A percentile compares a stretch with the other conserved stretches of the same genome.
Evolutionary conservation across 2,113 vertebrate species (phyloP).

Genomic region (Syrrhaptes paradoxus): DNA sequence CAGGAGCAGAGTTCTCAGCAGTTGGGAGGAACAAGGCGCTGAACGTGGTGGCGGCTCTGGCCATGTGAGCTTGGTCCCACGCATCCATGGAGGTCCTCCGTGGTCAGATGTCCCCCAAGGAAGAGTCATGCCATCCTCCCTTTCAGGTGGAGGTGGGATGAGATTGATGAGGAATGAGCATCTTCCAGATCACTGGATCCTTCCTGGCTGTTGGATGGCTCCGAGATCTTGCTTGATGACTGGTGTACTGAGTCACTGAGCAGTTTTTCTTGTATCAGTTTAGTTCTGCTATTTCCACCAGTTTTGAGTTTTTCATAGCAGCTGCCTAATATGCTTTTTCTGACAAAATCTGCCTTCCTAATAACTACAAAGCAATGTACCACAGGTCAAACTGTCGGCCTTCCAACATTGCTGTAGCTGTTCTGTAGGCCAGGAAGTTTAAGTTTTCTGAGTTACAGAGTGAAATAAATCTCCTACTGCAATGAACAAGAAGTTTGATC

Average conservation of each 20-base stretch:
- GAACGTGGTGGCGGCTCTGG: accelerated
- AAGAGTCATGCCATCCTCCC: background rate
- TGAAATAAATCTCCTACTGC: background rate
- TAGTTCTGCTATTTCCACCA: background rate
- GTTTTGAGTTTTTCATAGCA: background rate
- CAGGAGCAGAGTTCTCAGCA: background rate
- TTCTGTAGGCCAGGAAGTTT: background rate
- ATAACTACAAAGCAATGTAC: background rate
- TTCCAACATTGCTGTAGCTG: background rate
- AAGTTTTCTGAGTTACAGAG: background rate
- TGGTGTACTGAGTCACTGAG: background rate
- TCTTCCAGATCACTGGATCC: background rate
- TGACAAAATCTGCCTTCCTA: background rate
- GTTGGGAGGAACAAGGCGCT: background rate
- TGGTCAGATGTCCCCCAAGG: background rate
- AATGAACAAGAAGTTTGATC: background rate
- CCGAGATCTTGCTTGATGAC: background rate
- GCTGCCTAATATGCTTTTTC: background rate
- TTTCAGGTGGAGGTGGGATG: background rate
- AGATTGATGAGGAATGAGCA: background rate
- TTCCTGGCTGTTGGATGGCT: background rate
- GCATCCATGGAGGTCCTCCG: accelerated
- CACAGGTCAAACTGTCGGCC: background rate
- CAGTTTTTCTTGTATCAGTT: background rate
- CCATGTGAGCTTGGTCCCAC: background rate